Evolutionary conservation across 2,113 vertebrate genomes (phyloP), one percentile per base, ranked within the genome.

Genomic region (Thunnus thynnus): DNA sequence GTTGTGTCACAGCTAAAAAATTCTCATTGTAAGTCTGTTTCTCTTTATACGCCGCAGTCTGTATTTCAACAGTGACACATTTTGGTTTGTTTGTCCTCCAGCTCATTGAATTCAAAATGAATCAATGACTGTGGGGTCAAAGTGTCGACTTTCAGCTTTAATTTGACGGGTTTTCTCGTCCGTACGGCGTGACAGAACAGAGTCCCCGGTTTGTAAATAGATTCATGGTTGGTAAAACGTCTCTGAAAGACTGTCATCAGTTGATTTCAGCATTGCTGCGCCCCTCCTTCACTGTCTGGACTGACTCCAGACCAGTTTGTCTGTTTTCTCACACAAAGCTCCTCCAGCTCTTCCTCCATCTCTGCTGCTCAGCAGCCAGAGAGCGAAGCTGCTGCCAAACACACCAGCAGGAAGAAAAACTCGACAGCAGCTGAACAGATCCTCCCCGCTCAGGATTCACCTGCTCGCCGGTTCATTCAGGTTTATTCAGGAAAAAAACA

Each of bases 301-400:
- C 82, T 22, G 70, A 69, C 70, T 84, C 82, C 82, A 79, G 76
- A 75, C 17, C 71, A 76, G 63, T 74, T 74, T 74, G 75, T 84
- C 55, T 56, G 76, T 75, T 61, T 77, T 60, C 74, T 67, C 66
- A 58, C 74, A 72, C 65, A 51, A 44, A 52, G 60, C 51, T 83
- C 60, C 58, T 52, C 46, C 56, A 68, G 52, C 74, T 62, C 60
- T 14, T 64, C 80, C 20, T 70, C 32, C 76, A 46, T 68, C 54
- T 68, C 63, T 57, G 74, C 30, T 58, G 74, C 7, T 67, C 25
- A 18, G 55, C 70, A 48, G 62, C 63, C 50, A 65, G 60, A 56
- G 27, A 47, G 51, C 4, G 0, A 70, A 62, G 36, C 64, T 63
- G 80, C 80, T 65, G 80, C 80, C 72, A 70, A 64, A 32, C 13